Conservation (phyloP, 2,113 vertebrate genomes). For the Bufo gargarizans region DNA sequence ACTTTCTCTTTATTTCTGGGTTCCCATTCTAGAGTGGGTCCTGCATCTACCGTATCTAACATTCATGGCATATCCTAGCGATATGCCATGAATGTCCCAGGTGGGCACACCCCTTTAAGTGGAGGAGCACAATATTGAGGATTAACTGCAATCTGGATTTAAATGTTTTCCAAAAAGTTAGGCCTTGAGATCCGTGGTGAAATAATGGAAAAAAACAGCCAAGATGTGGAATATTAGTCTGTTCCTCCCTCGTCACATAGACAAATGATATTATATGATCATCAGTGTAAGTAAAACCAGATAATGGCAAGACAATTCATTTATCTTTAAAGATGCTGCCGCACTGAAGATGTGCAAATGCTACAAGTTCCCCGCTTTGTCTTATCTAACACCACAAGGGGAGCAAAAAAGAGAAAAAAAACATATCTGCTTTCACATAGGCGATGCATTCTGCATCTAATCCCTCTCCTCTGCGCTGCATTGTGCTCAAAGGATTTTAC, state of each 20-base stretch:
- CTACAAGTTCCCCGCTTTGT: conserved; percentile 44
- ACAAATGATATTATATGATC: conserved; percentile 36
- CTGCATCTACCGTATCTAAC: no score
- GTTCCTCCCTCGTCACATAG: conserved; percentile 34
- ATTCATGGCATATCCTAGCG: no score
- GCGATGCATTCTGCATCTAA: conserved; percentile 44
- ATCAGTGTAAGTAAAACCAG: conserved; percentile 32
- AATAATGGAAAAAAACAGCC: background rate
- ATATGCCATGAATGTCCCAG: no score
- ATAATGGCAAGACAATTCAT: conserved; percentile 31
- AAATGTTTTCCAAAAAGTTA: no score
- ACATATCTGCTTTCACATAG: conserved; percentile 51
- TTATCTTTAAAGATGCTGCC: conserved; percentile 45
- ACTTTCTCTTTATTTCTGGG: no score
- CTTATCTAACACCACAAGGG: conserved; percentile 33
- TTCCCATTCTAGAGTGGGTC: no score
- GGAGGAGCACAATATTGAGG: background rate
- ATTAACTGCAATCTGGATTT: background rate
- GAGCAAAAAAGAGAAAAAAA: conserved; percentile 41
- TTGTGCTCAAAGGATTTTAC: conserved; percentile 57
- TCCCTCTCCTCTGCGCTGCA: conserved; percentile 52
- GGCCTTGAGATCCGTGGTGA: background rate
- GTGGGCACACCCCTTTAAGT: no score
- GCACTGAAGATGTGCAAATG: conserved; percentile 21
- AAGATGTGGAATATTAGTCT: conserved; percentile 3